Conservation (phyloP, 1,140 invertebrate genomes). For the Choristoneura fumiferana region DNA sequence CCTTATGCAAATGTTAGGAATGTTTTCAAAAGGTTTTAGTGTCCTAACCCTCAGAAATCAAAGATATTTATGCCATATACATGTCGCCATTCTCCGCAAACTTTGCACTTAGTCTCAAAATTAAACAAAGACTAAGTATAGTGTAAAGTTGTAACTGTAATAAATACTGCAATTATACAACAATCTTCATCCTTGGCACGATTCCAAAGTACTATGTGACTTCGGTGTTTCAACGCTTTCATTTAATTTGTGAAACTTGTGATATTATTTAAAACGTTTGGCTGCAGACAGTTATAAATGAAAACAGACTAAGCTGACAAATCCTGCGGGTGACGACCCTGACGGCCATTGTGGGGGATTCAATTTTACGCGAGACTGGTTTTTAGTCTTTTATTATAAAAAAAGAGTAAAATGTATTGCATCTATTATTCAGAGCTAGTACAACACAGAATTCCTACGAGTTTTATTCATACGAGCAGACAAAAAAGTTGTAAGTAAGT, state of each 20-base stretch:
- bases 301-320: conserved; percentile 16
- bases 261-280: conserved; percentile 2
- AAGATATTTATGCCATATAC: too few species aligned
- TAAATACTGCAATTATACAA: conserved; percentile 28
- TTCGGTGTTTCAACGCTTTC: conserved; percentile 27
- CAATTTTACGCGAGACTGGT: conserved; percentile 10
- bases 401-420: background rate
- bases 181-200: conserved; percentile 23
- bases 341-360: conserved; percentile 10
- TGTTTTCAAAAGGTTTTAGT: too few species aligned
- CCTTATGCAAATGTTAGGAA: background rate
- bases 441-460: background rate
- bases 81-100: background rate
- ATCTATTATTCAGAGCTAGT: background rate
- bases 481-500: too few species aligned
- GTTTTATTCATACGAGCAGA: too few species aligned
- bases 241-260: conserved; percentile 22
- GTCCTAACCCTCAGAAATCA: too few species aligned
- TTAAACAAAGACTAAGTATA: conserved; percentile 6
- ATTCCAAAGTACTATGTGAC: conserved; percentile 28
- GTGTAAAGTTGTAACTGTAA: background rate
- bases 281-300: conserved; percentile 11
- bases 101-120: background rate
- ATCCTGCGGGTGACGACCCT: conserved; percentile 12
- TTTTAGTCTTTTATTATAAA: conserved; percentile 5